Evolutionary conservation across 2,797 vertebrate species (phyloP), one percentile per base, ranked within the genome.

Genomic region (Knipowitschia caucasica): DNA sequence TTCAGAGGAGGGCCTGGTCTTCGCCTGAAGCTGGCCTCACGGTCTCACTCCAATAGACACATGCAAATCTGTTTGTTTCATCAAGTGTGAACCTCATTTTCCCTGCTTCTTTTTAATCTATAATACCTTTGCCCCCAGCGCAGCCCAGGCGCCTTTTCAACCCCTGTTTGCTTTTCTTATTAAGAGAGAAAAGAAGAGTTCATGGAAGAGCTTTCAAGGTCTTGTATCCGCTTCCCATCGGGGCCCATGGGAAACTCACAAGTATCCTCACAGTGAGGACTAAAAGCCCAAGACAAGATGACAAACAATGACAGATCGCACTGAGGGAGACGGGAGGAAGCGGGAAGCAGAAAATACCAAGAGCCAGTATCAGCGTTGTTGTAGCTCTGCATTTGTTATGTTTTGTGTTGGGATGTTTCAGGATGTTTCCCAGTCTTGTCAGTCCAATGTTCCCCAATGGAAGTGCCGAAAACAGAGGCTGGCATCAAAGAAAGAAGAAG

Each of bases 21-120:
- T 89, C 51, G 88, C 89, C 89, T 85, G 80, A 63, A 89, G 88
- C 89, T 84, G 86, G 81, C 77, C 86, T 86, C 65, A 67, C 40
- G 49, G 77, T 90, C 85, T 88, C 85, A 79, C 80, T 68, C 50
- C 74, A 74, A 70, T 87, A 83, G 74, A 82, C 78, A 68, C 88
- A 80, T 79, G 80, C 83, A 84, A 87, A 88, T 85, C 74, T 85
- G 85, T 90, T 89, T 92, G 88, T 89, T 87, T 90, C 84, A 89
- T 90, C 85, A 86, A 90, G 83, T 90, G 87, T 90, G 81, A 90
- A 90, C 90, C 88, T n/a, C 85, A 89, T 90, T 90, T 89, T 91
- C 80, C 80, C 5, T 75, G 65, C 73, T 81, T 83, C 83, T 73
- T 84, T 89, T 89, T 86, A 89, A 90, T 92, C 85, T 82, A 74